Percentiles rank a stretch among this genome's conserved stretches.
phyloP scores from a whole-genome alignment of 2,888 invertebrate species.

The Hyles lineata region DNA sequence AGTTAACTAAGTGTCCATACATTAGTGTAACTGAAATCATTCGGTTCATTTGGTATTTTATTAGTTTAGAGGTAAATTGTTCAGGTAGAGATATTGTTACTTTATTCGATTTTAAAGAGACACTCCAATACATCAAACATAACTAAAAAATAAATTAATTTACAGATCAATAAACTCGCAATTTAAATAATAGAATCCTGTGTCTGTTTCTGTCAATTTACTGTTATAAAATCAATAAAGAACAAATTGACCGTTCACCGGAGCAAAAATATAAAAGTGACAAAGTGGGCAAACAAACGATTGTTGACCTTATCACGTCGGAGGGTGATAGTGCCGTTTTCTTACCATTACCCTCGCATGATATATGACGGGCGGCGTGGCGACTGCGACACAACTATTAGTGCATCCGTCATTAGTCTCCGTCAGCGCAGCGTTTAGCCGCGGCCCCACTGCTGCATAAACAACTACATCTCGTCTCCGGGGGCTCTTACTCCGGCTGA shows the following conservation, averaged over 20 bases:
- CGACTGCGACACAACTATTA: constrained; percentile 82
- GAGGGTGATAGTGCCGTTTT: constrained; percentile 75
- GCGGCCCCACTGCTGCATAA: constrained; percentile 61
- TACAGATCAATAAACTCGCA: not conserved
- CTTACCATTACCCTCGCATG: constrained; percentile 79
- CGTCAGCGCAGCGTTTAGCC: constrained; percentile 76
- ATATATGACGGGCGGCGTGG: constrained; percentile 68
- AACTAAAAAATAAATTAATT: no score
- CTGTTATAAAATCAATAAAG: constrained; percentile 6
- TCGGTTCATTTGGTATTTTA: no score
- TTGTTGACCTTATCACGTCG: constrained; percentile 76
- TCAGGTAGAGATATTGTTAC: no score
- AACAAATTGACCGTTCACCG: constrained; percentile 22
- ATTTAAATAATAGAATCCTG: no score
- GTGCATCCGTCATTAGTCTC: constrained; percentile 85
- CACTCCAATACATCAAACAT: no score
- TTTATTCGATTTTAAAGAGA: no score
- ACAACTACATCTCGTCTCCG: constrained; percentile 62
- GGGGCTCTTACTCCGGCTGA: constrained; percentile 39
- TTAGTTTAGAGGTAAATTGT: no score
- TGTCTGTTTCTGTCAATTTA: no score
- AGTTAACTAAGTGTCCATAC: no score
- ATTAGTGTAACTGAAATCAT: no score
- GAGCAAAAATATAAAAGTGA: constrained; percentile 29
- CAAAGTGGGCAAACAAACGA: constrained; percentile 66